Conservation (phyloP, 2,113 vertebrate genomes). For the Cariama cristata region DNA sequence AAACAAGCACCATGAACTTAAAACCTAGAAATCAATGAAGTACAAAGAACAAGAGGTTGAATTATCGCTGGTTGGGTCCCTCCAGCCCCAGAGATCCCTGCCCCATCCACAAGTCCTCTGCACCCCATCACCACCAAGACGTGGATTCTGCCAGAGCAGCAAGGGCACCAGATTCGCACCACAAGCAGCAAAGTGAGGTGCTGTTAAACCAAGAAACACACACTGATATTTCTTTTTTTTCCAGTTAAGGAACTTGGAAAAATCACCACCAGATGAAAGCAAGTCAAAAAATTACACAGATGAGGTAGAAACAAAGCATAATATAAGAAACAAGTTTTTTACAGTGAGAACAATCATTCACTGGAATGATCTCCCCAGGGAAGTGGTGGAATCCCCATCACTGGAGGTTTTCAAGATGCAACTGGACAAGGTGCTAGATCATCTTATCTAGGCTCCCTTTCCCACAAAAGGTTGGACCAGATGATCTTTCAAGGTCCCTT, state of each 20-base stretch:
- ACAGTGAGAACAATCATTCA: background rate
- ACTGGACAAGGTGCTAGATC: background rate
- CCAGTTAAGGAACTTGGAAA: background rate
- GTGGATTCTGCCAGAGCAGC: background rate
- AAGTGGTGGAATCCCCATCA: background rate
- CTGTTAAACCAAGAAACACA: background rate
- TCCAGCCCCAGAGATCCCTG: background rate
- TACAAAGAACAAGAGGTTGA: background rate
- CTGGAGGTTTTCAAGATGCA: background rate
- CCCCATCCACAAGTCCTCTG: background rate
- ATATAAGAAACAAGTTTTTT: background rate
- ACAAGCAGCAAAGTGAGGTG: background rate
- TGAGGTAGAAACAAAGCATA: background rate
- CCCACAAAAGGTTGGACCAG: background rate
- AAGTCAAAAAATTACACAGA: background rate
- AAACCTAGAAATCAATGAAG: background rate
- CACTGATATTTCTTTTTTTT: accelerated
- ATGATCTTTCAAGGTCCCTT: background rate
- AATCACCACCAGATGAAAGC: background rate
- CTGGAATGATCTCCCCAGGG: background rate
- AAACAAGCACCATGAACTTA: background rate
- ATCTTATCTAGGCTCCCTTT: background rate
- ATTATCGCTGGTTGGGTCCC: background rate
- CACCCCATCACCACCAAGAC: background rate
- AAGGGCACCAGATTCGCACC: background rate